Conservation (phyloP, 1,140 invertebrate genomes). For the Pissodes strobi region DNA sequence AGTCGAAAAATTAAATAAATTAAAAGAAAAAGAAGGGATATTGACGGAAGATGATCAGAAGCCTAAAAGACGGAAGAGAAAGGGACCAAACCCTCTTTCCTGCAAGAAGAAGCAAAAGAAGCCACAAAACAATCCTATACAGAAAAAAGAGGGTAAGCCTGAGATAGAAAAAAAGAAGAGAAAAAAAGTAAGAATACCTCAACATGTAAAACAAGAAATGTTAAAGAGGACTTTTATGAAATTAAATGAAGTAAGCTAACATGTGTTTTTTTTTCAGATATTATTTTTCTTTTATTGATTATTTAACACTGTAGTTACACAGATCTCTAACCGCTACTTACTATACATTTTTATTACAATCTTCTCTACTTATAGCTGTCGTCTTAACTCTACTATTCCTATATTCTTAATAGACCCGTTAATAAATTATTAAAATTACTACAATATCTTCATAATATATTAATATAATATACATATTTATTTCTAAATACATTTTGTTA, state of each 20-base stretch:
- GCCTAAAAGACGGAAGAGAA: slow-evolving; percentile 64
- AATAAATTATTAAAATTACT: slow-evolving; percentile 52
- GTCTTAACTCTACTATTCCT: slow-evolving; percentile 3
- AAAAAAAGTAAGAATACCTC: slow-evolving; percentile 67
- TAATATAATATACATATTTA: slow-evolving; percentile 35
- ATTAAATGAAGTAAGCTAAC: slow-evolving; percentile 12
- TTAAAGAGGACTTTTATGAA: slow-evolving; percentile 58
- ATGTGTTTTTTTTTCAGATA: slow-evolving; percentile 24
- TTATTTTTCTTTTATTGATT: slow-evolving; percentile 37
- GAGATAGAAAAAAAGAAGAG: slow-evolving; percentile 67
- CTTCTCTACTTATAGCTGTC: slow-evolving; percentile 33
- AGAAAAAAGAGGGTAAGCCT: slow-evolving; percentile 44
- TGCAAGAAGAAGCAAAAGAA: slow-evolving; percentile 85
- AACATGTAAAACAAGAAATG: slow-evolving; percentile 66
- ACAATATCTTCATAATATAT: slow-evolving; percentile 27
- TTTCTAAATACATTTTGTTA: too few species aligned
- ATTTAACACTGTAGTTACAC: slow-evolving; percentile 48
- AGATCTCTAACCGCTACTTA: slow-evolving; percentile 41
- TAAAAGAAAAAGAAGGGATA: slow-evolving; percentile 62
- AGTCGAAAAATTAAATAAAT: slow-evolving; percentile 60
- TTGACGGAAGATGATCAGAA: slow-evolving; percentile 52
- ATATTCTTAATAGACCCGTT: slow-evolving; percentile 49
- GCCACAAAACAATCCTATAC: slow-evolving; percentile 36
- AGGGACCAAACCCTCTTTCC: slow-evolving; percentile 85
- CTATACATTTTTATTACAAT: slow-evolving; percentile 48